Conservation (phyloP, 2,888 invertebrate species). For the Ornithoptera priamus region DNA sequence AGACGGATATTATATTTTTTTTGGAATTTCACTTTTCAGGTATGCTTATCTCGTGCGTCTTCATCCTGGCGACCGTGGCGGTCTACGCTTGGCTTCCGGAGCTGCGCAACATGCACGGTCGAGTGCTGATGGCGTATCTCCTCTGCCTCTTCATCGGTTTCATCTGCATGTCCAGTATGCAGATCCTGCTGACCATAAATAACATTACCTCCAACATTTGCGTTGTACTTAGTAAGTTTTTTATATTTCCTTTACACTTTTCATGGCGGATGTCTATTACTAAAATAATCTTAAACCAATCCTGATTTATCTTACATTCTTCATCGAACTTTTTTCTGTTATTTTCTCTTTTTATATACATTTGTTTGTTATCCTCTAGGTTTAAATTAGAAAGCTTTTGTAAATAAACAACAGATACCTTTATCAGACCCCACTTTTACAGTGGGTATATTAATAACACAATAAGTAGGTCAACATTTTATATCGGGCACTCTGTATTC, state of each 20-base stretch:
- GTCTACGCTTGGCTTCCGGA: slow-evolving; percentile 87
- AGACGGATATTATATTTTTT: background rate
- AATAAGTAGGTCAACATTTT: slow-evolving; percentile 20
- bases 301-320: no score
- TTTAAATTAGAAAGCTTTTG: background rate
- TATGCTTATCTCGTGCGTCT: slow-evolving; percentile 87
- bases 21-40: slow-evolving; percentile 62
- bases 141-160: slow-evolving; percentile 83
- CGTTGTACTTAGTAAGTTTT: slow-evolving; percentile 52
- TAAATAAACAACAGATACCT: background rate
- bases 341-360: no score
- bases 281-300: no score
- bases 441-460: slow-evolving; percentile 19
- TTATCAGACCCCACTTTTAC: slow-evolving; percentile 1
- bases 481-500: slow-evolving; percentile 18
- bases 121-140: slow-evolving; percentile 86
- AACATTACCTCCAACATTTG: slow-evolving; percentile 40
- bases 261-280: background rate
- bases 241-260: background rate
- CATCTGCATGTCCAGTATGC: slow-evolving; percentile 76
- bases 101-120: slow-evolving; percentile 85
- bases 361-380: background rate
- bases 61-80: slow-evolving; percentile 84
- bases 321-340: no score
- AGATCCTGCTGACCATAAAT: slow-evolving; percentile 52